Evolutionary conservation across 2,797 vertebrate genomes (phyloP).

Genomic region (Xyrichtys novacula): DNA sequence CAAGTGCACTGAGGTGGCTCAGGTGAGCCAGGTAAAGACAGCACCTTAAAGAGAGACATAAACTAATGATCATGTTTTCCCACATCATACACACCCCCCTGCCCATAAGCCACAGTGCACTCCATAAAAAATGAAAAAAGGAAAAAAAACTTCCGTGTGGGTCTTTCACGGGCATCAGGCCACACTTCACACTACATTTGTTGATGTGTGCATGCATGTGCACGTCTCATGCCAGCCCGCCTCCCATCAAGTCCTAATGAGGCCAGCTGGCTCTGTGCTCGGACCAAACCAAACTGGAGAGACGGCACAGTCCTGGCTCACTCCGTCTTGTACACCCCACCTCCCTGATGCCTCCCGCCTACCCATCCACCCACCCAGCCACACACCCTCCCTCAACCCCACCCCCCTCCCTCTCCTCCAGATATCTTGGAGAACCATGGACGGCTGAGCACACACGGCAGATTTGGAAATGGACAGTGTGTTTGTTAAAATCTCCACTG

Average conservation of each 20-base stretch:
- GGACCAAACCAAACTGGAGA: conserved; percentile 85
- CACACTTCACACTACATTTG: conserved; percentile 86
- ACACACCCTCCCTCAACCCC: conserved; percentile 61
- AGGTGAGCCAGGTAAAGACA: conserved; percentile 79
- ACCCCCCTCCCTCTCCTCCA: conserved; percentile 73
- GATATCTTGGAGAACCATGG: conserved; percentile 82
- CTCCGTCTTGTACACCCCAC: conserved; percentile 76
- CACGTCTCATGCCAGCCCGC: conserved; percentile 85
- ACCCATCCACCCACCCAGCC: conserved; percentile 52
- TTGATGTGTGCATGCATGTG: conserved; percentile 85
- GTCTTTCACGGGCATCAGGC: conserved; percentile 83
- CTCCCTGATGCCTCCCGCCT: conserved; percentile 70
- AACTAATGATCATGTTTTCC: conserved; percentile 80
- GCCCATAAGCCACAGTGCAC: conserved; percentile 66
- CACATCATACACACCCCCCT: conserved; percentile 65
- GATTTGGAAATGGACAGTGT: conserved; percentile 82
- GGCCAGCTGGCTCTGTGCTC: conserved; percentile 84
- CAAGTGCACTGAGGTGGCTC: conserved; percentile 63
- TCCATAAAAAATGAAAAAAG: conserved; percentile 49
- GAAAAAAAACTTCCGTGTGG: conserved; percentile 68
- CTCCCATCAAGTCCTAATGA: conserved; percentile 86
- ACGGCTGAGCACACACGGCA: conserved; percentile 79
- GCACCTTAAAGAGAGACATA: conserved; percentile 76
- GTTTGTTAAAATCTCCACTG: conserved; percentile 81
- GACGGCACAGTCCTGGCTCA: conserved; percentile 81